Base-by-base conservation (phyloP, 1,140 invertebrate species). In the Leptopilina boulardi region DNA sequence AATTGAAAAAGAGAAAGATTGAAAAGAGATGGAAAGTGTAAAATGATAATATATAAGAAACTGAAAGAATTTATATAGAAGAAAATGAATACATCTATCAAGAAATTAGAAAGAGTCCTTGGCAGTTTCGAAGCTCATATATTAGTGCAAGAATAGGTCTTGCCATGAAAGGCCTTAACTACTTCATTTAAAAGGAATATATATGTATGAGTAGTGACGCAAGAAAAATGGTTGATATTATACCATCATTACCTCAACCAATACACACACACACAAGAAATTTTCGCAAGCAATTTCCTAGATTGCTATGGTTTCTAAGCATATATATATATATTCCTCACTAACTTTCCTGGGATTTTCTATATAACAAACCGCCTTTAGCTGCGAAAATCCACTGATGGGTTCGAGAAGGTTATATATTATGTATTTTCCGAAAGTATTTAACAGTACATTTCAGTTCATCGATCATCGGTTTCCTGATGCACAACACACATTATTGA, bases 381-480 rank as follows among this genome's bases (percentile, higher is more conserved):
- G 54, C 51, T 18, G n/a, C n/a, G 8, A 54, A 11, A 54, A 18
- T 19, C 18, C 54, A 19, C 59, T 30, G 59, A 38, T 30, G 23
- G 59, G 59, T 66, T 66, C 11, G 10, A 66, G 26, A 8, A 30
- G 59, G 23, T 38, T 38, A 38, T 6, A 38, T 38, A 38, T 66
- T 66, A 66, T 26, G 59, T 66, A 66, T 66, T 66, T 66, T 30
- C 59, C 59, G 13, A 30, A 30, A 30, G 23, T 66, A 66, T 66
- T 66, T 66, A 30, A 66, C 23, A 66, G 26, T 30, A 30, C 59
- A 66, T 66, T 66, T 34, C 23, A 66, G 59, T 10, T 30, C 81
- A 83, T 83, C 82, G 81, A 83, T 82, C 81, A 83, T 82, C 44
- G 21, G 19, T 44, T 77, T 77, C 71, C 76, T 77, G n/a, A 66